Evolutionary conservation across 53 echinoderm and acorn worm genomes (phyloP).

Genomic region (Antedon mediterranea): DNA sequence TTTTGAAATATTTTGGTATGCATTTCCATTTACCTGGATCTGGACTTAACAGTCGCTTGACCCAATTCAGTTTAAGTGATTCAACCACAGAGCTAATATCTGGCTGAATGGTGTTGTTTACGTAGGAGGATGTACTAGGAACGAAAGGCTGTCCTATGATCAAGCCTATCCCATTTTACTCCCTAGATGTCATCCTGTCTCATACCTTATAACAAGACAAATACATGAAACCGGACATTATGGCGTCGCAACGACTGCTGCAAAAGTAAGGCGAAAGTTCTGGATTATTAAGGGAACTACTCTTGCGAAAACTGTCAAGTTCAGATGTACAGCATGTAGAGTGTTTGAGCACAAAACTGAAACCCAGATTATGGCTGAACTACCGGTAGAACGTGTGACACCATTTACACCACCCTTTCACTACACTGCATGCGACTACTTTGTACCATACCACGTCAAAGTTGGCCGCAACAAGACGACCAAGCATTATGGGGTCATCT

Average conservation of each 20-base stretch:
- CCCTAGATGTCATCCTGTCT: constrained; percentile 27
- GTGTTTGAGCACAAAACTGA: constrained; percentile 30
- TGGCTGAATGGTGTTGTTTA: too few relatives aligned
- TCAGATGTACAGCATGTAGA: constrained; percentile 35
- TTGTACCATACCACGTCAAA: constrained; percentile 24
- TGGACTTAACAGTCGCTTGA: too few relatives aligned
- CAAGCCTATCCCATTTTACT: constrained; percentile 29
- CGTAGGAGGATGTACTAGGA: constrained; percentile 39
- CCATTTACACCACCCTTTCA: constrained; percentile 24
- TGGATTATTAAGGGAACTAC: constrained; percentile 24
- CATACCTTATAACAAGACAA: constrained; percentile 30
- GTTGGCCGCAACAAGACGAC: constrained; percentile 8
- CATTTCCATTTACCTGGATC: too few relatives aligned
- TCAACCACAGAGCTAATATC: too few relatives aligned
- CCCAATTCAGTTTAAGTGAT: too few relatives aligned
- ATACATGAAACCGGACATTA: constrained; percentile 44
- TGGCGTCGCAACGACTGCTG: constrained; percentile 39
- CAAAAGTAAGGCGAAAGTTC: constrained; percentile 16
- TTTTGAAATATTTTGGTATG: too few relatives aligned
- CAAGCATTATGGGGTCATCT: constrained; percentile 24
- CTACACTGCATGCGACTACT: constrained; percentile 27
- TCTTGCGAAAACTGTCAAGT: constrained; percentile 32
- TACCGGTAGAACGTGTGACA: constrained; percentile 24
- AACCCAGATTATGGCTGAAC: constrained; percentile 17
- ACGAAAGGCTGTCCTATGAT: constrained; percentile 33